Conservation (phyloP, 2,797 vertebrate genomes). For the Peromyscus eremicus region DNA sequence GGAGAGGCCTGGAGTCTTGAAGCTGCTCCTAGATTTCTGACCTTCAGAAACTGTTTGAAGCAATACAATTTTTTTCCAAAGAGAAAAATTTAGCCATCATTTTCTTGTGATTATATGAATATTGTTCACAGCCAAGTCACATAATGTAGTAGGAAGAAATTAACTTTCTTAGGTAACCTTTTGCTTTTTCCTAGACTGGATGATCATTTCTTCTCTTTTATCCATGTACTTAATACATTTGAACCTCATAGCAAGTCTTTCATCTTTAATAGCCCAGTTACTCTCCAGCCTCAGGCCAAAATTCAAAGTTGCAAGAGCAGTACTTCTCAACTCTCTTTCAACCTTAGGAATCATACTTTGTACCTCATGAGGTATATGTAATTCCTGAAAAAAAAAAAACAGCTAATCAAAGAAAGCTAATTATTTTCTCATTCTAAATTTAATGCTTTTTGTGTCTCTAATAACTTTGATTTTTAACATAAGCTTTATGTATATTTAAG, state of each 20-base stretch:
- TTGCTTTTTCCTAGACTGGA: slow-evolving; percentile 56
- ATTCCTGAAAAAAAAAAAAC: slow-evolving; percentile 29
- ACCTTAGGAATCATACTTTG: background rate
- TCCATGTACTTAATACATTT: slow-evolving; percentile 46
- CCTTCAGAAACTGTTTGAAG: slow-evolving; percentile 55
- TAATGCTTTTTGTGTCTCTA: background rate
- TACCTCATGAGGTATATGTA: background rate
- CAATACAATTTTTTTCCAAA: background rate
- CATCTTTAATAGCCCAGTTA: slow-evolving; percentile 49
- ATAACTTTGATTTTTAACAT: background rate
- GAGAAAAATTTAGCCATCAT: slow-evolving; percentile 42
- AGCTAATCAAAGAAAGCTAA: background rate
- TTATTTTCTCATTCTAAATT: background rate
- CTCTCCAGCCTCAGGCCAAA: slow-evolving; percentile 12
- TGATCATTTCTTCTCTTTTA: slow-evolving; percentile 31
- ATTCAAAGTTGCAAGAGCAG: slow-evolving; percentile 47
- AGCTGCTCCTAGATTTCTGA: slow-evolving; percentile 36
- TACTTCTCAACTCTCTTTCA: slow-evolving; percentile 48
- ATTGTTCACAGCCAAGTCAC: slow-evolving; percentile 60
- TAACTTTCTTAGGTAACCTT: slow-evolving; percentile 56
- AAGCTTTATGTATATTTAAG: background rate
- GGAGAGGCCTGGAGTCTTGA: slow-evolving; percentile 21
- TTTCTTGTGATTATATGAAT: slow-evolving; percentile 40
- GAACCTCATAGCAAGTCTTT: slow-evolving; percentile 52
- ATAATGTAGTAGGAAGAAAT: slow-evolving; percentile 18